A percentile compares a stretch with the other conserved stretches of the same genome.
phyloP scores from a whole-genome alignment of 2,797 vertebrate genomes.

The Trematomus bernacchii region DNA sequence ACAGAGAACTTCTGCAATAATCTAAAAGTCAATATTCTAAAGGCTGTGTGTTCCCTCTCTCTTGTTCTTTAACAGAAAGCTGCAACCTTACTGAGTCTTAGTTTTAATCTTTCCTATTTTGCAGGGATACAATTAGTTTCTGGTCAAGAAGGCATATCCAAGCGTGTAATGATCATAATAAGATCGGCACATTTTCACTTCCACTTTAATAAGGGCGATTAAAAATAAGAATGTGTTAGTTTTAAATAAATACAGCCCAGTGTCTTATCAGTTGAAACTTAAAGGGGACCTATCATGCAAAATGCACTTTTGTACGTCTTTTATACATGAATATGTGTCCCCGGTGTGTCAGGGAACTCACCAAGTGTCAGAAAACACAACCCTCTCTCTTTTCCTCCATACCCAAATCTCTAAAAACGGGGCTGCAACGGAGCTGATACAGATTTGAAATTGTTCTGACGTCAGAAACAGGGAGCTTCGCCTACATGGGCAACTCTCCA shows the following conservation, averaged over 20 bases:
- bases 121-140: neutral
- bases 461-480: too few relatives aligned
- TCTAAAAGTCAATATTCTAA: constrained; percentile 15
- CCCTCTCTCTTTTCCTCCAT: too few relatives aligned
- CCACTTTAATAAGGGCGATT: neutral
- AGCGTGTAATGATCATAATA: neutral
- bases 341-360: too few relatives aligned
- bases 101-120: neutral
- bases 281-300: too few relatives aligned
- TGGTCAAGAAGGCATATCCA: constrained; percentile 3
- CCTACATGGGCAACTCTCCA: too few relatives aligned
- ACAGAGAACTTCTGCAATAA: neutral
- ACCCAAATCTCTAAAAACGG: too few relatives aligned
- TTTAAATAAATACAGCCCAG: neutral
- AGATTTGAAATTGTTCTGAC: too few relatives aligned
- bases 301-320: too few relatives aligned
- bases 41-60: neutral
- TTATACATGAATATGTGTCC: too few relatives aligned
- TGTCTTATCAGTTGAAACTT: neutral
- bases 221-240: neutral
- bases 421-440: too few relatives aligned
- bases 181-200: neutral
- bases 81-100: neutral
- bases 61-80: too few relatives aligned
- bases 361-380: too few relatives aligned